Conservation (phyloP, 1,140 invertebrate genomes). For the Hyphantria cunea region DNA sequence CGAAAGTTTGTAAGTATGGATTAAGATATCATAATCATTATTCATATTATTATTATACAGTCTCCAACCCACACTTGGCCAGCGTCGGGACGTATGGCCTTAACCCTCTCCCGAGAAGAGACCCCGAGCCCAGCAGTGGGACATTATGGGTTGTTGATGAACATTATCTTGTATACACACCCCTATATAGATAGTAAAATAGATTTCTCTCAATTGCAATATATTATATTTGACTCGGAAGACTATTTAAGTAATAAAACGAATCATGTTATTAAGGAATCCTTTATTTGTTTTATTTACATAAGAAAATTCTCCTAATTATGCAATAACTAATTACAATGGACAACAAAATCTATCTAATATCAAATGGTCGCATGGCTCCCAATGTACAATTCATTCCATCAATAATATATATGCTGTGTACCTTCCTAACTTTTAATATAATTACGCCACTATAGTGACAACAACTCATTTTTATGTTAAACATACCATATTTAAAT, state of each 20-base stretch:
- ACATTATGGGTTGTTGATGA: too few relatives aligned
- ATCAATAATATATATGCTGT: constrained; percentile 9
- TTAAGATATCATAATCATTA: too few relatives aligned
- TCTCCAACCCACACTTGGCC: too few relatives aligned
- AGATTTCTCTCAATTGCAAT: too few relatives aligned
- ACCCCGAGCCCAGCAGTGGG: too few relatives aligned
- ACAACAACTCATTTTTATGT: constrained; percentile 8
- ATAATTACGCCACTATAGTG: constrained; percentile 13
- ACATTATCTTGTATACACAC: too few relatives aligned
- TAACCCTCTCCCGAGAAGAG: too few relatives aligned
- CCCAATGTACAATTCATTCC: constrained; percentile 35
- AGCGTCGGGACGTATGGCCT: too few relatives aligned
- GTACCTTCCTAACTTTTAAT: constrained; percentile 27
- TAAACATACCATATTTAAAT: constrained; percentile 7
- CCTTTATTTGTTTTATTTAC: constrained; percentile 76
- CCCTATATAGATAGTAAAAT: too few relatives aligned
- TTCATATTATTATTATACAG: too few relatives aligned
- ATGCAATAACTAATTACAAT: constrained; percentile 70
- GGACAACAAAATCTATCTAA: constrained; percentile 73
- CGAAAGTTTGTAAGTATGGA: too few relatives aligned
- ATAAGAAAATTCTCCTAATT: constrained; percentile 76
- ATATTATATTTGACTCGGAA: not conserved
- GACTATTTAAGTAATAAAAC: constrained; percentile 48
- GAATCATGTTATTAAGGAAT: constrained; percentile 58
- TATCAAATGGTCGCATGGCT: constrained; percentile 57